Evolutionary conservation across 1,140 invertebrate genomes (phyloP), one percentile per base, ranked within the genome.

Genomic region (Pectinophora gossypiella): DNA sequence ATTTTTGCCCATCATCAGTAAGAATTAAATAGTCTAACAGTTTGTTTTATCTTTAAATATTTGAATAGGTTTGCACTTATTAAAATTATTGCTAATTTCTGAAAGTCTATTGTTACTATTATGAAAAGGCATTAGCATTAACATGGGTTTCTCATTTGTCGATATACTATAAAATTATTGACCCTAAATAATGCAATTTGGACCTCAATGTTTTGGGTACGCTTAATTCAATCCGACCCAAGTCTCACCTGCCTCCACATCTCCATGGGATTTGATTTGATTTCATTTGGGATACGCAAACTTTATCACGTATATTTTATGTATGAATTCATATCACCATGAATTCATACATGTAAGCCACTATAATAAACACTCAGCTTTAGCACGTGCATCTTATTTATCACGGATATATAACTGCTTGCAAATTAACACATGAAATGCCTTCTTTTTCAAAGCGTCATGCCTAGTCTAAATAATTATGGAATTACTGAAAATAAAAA

Each of bases 151-250:
- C n/a, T n/a, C n/a, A n/a, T n/a, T n/a, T n/a, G n/a, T n/a, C n/a
- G n/a, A n/a, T n/a, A n/a, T n/a, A n/a, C n/a, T n/a, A n/a, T 2
- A n/a, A 32, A 40, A 40, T 40, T 40, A 40, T 40, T 40, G 36
- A 40, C 36, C 36, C 15, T 15, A 47, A 47, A 53, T 53, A 53
- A 45, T 47, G 13, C 23, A 20, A 47, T 45, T 38, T 27, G 20
- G 44, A 10, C 3, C 51, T 18, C 42, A 35, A 10, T 38, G 27
- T 23, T 21, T 53, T 18, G n/a, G 22, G 19, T 43, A 27, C 9
- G n/a, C 46, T 36, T 42, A 43, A 54, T 54, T 48, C 38, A 43
- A 54, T 53, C 36, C 27, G n/a, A 54, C 32, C 52, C 52, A 19
- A 48, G 45, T 48, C 45, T 48, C 36, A 54, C 52, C 52, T 48